Evolutionary conservation across 2,113 vertebrate genomes (phyloP).

Genomic region (Prochilodus magdalenae): DNA sequence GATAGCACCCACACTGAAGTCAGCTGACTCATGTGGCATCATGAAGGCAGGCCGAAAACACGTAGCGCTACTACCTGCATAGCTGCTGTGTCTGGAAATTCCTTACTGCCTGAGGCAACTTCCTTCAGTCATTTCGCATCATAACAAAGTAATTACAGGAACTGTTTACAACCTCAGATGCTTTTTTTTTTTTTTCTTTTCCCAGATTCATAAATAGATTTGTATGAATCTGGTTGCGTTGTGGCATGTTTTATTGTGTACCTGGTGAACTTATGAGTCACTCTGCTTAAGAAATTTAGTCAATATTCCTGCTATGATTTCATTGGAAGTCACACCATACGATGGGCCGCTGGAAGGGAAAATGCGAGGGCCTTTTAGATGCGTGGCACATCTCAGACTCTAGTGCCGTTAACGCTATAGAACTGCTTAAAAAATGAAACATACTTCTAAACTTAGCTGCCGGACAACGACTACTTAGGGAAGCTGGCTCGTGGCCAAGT

Average conservation of each 20-base stretch:
- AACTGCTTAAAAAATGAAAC: neutral
- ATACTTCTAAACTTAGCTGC: neutral
- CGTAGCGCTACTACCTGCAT: neutral
- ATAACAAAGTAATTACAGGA: neutral
- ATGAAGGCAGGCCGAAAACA: neutral
- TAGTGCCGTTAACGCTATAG: neutral
- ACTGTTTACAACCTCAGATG: neutral
- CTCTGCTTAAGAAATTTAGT: neutral
- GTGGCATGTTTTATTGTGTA: neutral
- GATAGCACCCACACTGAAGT: neutral
- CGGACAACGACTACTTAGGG: neutral
- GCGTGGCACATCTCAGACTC: neutral
- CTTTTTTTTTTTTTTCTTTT: neutral
- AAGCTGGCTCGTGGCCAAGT: neutral
- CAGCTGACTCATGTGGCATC: conserved; percentile 28
- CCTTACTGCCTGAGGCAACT: neutral
- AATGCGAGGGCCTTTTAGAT: neutral
- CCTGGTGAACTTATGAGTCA: neutral
- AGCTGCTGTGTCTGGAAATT: neutral
- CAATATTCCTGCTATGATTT: neutral
- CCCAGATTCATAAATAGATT: neutral
- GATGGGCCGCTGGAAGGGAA: neutral
- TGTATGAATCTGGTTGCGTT: neutral
- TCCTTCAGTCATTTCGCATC: neutral
- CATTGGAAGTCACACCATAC: neutral